Conservation (phyloP, 2,797 vertebrate genomes). For the Calcarius lapponicus region DNA sequence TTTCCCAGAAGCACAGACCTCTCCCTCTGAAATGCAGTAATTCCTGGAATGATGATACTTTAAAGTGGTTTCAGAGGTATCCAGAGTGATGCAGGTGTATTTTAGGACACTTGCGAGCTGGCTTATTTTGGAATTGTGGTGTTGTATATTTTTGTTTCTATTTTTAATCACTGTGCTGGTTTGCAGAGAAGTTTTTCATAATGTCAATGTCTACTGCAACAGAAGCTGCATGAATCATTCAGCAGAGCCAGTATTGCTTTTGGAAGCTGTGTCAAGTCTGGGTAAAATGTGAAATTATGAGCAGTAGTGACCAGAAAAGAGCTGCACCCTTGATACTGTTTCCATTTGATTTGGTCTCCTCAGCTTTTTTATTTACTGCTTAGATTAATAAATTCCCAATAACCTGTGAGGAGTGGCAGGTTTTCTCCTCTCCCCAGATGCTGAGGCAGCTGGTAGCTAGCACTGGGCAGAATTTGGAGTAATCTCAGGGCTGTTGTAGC, state of each 20-base stretch:
- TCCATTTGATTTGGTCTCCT: neutral
- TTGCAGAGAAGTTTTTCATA: neutral
- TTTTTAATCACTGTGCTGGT: slow-evolving; percentile 9
- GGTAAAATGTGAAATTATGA: neutral
- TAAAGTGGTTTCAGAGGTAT: neutral
- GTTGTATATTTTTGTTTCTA: slow-evolving; percentile 39
- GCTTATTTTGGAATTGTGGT: neutral
- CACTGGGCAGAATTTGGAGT: neutral
- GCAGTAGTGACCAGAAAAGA: neutral
- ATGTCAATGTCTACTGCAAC: neutral
- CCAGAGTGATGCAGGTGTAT: neutral
- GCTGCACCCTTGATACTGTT: neutral
- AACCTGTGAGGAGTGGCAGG: neutral
- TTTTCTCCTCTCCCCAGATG: neutral
- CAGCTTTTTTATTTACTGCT: neutral
- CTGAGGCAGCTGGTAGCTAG: neutral
- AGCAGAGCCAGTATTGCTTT: neutral
- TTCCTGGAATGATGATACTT: neutral
- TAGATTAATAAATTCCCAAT: neutral
- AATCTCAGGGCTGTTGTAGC: neutral
- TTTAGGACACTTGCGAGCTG: neutral
- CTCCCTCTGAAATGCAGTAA: neutral
- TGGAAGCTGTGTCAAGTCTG: neutral
- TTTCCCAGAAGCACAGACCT: slow-evolving; percentile 1
- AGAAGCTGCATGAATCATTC: neutral